Conservation (phyloP, 2,888 invertebrate genomes). For the Notodonta dromedarius region DNA sequence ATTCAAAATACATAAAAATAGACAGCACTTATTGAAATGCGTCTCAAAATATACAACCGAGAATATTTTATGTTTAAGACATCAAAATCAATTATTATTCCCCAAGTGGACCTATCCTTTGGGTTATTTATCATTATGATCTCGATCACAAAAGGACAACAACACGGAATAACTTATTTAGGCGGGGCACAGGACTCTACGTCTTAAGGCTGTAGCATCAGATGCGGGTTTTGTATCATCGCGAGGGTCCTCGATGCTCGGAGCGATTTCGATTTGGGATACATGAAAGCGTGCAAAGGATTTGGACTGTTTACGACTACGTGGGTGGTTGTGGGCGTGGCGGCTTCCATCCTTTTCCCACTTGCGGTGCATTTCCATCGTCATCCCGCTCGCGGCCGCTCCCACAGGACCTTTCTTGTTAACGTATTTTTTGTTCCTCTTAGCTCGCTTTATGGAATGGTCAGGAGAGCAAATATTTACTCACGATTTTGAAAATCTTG, state of each 20-base stretch:
- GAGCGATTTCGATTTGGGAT: slow-evolving; percentile 82
- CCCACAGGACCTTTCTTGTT: slow-evolving; percentile 83
- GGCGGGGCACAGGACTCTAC: slow-evolving; percentile 52
- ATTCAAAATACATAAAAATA: slow-evolving; percentile 25
- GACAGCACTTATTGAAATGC: slow-evolving; percentile 38
- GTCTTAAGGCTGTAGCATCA: slow-evolving; percentile 52
- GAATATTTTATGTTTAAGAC: slow-evolving; percentile 78
- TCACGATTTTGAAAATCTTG: slow-evolving; percentile 81
- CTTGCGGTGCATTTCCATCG: slow-evolving; percentile 38
- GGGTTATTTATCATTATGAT: slow-evolving; percentile 83
- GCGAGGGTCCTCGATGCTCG: slow-evolving; percentile 60
- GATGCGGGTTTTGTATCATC: slow-evolving; percentile 52
- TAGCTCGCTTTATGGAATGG: slow-evolving; percentile 75
- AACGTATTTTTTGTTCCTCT: slow-evolving; percentile 80
- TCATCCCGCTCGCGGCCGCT: slow-evolving; percentile 72
- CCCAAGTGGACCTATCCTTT: slow-evolving; percentile 76
- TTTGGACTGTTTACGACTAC: slow-evolving; percentile 83
- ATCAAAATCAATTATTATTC: slow-evolving; percentile 83
- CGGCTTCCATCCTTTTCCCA: slow-evolving; percentile 57
- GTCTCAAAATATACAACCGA: slow-evolving; percentile 56
- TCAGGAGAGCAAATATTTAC: slow-evolving; percentile 82
- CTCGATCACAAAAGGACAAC: slow-evolving; percentile 79
- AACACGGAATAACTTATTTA: slow-evolving; percentile 79
- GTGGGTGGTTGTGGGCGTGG: slow-evolving; percentile 84
- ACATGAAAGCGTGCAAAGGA: slow-evolving; percentile 83